Conservation (phyloP, 2,113 vertebrate species). For the Protobothrops flavoviridis region DNA sequence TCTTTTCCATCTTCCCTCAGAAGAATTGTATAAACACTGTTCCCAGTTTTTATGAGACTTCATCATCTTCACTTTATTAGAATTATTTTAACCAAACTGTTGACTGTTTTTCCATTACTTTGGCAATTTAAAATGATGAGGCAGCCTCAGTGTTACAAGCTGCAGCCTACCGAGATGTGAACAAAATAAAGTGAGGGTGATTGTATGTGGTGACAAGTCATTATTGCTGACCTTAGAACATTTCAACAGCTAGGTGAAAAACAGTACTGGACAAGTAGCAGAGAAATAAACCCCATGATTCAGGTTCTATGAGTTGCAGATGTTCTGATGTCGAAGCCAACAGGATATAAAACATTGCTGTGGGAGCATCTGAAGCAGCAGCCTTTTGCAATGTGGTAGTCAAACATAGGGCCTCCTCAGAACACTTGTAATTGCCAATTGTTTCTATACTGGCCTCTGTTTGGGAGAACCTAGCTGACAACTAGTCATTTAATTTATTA, state of each 20-base stretch:
- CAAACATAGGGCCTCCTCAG: neutral
- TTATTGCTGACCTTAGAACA: neutral
- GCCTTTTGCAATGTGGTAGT: neutral
- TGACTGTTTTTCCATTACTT: neutral
- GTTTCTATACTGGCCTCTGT: neutral
- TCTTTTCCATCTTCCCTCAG: neutral
- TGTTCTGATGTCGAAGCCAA: neutral
- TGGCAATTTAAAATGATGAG: neutral
- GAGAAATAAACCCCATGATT: neutral
- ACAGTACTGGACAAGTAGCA: neutral
- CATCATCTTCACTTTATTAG: neutral
- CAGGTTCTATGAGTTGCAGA: neutral
- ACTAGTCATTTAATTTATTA: neutral
- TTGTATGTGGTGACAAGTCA: neutral
- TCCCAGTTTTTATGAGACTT: neutral
- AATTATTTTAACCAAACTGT: neutral
- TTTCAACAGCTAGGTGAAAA: neutral
- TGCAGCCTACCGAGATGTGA: neutral
- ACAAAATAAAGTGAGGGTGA: neutral
- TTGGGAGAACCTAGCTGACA: neutral
- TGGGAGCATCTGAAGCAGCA: neutral
- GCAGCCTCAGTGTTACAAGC: neutral
- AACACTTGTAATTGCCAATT: neutral
- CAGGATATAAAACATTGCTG: neutral
- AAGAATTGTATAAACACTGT: neutral